Evolutionary conservation across 2,888 invertebrate genomes (phyloP).

Genomic region (Epirrita christyi): DNA sequence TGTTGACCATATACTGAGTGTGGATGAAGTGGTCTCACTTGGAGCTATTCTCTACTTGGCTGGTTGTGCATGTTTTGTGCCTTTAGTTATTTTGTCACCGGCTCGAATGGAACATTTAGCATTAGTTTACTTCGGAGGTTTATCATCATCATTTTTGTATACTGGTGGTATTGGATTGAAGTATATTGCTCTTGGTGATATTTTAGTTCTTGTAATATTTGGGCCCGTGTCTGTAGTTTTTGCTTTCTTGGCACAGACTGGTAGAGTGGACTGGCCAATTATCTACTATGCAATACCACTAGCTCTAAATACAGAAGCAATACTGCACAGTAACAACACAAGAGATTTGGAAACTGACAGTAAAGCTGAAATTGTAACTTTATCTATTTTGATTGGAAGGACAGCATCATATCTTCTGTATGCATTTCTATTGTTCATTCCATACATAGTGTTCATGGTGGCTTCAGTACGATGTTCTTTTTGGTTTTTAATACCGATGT

Average conservation of each 20-base stretch:
- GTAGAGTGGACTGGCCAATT: slow-evolving; percentile 94
- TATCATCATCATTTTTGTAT: slow-evolving; percentile 98
- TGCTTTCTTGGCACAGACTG: slow-evolving; percentile 96
- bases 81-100: slow-evolving; percentile 91
- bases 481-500: slow-evolving; percentile 95
- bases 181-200: slow-evolving; percentile 97
- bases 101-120: slow-evolving; percentile 98
- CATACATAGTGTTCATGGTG: slow-evolving; percentile 95
- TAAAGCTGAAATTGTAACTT: slow-evolving; percentile 95
- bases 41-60: slow-evolving; percentile 95
- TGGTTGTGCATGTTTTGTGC: slow-evolving; percentile 93
- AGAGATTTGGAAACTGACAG: slow-evolving; percentile 95
- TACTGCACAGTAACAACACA: slow-evolving; percentile 97
- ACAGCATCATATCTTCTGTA: slow-evolving; percentile 96
- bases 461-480: slow-evolving; percentile 92
- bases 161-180: slow-evolving; percentile 98
- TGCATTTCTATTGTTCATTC: slow-evolving; percentile 94
- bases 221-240: slow-evolving; percentile 97
- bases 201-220: slow-evolving; percentile 95
- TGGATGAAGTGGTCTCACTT: slow-evolving; percentile 91
- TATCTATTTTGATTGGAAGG: slow-evolving; percentile 96
- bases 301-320: slow-evolving; percentile 97
- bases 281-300: slow-evolving; percentile 97
- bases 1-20: slow-evolving; percentile 94
- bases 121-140: slow-evolving; percentile 96